Conservation (phyloP, 2,113 vertebrate genomes). For the Ictidomys tridecemlineatus region DNA sequence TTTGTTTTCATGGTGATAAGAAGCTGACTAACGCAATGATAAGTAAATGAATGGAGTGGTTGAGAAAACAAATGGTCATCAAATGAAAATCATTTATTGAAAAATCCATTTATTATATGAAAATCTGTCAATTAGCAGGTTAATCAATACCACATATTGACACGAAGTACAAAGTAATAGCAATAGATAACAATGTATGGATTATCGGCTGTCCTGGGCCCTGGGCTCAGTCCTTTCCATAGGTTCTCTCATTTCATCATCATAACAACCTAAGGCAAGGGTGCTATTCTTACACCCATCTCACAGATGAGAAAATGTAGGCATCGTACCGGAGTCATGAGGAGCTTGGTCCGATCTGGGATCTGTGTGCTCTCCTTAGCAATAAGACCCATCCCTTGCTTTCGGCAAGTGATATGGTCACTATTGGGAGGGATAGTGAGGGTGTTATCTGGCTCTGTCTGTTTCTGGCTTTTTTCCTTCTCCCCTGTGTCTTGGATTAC, state of each 20-base stretch:
- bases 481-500: background rate
- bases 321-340: background rate
- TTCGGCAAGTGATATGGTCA: background rate
- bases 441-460: background rate
- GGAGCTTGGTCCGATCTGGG: background rate
- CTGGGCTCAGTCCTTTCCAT: background rate
- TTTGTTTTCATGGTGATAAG: background rate
- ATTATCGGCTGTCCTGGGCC: background rate
- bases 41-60: background rate
- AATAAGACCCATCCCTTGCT: background rate
- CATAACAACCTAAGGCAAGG: background rate
- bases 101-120: conserved; percentile 17
- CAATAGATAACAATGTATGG: too few relatives aligned
- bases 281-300: background rate
- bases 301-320: conserved; percentile 5
- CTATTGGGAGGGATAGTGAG: fast-evolving
- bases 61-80: background rate
- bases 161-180: background rate
- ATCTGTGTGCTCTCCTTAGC: background rate
- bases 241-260: background rate
- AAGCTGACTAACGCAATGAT: background rate
- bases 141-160: background rate
- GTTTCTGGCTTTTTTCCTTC: too few relatives aligned
- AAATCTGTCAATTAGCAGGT: background rate
- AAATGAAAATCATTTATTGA: background rate